A percentile compares a stretch with the other conserved stretches of the same genome.
phyloP scores from a whole-genome alignment of 2,888 invertebrate species.

The Cenopis cana region DNA sequence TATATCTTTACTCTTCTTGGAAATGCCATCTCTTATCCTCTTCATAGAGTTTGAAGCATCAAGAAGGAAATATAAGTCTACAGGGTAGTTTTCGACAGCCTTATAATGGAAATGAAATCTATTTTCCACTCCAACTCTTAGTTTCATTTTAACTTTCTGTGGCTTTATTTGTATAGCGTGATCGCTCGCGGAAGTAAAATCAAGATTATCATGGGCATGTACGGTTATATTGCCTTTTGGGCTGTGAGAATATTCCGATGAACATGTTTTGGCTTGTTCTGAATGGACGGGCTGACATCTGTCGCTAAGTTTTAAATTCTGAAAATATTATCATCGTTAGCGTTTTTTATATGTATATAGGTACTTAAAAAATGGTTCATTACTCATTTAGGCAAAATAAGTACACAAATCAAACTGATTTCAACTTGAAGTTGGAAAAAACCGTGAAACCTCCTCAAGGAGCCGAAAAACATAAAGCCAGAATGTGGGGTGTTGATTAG shows the following conservation, averaged over 20 bases:
- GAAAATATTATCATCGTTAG: neutral
- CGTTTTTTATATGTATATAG: no score
- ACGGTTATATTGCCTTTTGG: conserved; percentile 7
- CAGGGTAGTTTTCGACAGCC: conserved; percentile 30
- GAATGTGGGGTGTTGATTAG: no score
- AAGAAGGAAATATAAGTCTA: conserved; percentile 36
- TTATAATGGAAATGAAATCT: conserved; percentile 31
- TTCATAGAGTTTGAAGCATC: conserved; percentile 27
- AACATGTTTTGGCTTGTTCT: conserved; percentile 2
- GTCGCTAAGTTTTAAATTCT: conserved; percentile 19
- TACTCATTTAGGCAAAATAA: no score
- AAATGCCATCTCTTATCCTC: neutral
- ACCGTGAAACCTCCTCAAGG: no score
- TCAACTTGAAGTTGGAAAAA: no score
- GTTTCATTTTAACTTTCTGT: conserved; percentile 30
- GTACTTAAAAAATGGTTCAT: no score
- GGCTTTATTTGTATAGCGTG: conserved; percentile 32
- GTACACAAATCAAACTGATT: no score
- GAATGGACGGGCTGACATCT: conserved; percentile 26
- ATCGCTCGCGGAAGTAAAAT: conserved; percentile 17
- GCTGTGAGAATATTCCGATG: neutral
- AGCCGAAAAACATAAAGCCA: no score
- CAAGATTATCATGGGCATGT: neutral
- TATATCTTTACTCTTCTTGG: conserved; percentile 26
- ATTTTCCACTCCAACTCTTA: conserved; percentile 28